Conservation (phyloP, 2,797 vertebrate species). For the Mus minutoides region DNA sequence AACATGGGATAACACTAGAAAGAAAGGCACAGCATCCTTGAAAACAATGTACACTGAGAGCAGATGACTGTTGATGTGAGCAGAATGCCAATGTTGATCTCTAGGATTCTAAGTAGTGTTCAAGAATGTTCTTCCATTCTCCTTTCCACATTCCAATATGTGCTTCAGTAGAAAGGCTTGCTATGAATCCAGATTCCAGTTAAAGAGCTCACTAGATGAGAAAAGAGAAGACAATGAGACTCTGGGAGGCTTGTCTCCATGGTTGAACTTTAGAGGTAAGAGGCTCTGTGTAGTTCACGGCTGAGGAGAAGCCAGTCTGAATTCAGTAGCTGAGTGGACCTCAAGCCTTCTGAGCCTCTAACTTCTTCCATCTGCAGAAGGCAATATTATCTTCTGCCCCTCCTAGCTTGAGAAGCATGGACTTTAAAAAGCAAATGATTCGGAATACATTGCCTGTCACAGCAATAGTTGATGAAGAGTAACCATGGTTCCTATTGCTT, state of each 20-base stretch:
- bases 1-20: neutral
- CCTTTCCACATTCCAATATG: neutral
- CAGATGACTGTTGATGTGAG: neutral
- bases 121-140: neutral
- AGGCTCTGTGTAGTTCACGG: neutral
- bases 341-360: neutral
- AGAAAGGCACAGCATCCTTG: neutral
- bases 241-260: neutral
- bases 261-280: neutral
- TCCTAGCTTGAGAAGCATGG: neutral
- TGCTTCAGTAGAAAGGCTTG: neutral
- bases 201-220: neutral
- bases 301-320: neutral
- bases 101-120: neutral
- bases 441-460: neutral
- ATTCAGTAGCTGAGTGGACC: neutral
- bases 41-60: neutral
- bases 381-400: neutral
- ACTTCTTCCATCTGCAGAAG: neutral
- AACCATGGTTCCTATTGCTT: neutral
- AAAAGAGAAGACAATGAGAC: neutral
- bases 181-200: neutral
- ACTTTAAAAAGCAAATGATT: neutral
- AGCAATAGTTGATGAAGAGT: neutral
- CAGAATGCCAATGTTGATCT: neutral